Evolutionary conservation across 2,888 invertebrate species (phyloP).

Genomic region (Actias luna): DNA sequence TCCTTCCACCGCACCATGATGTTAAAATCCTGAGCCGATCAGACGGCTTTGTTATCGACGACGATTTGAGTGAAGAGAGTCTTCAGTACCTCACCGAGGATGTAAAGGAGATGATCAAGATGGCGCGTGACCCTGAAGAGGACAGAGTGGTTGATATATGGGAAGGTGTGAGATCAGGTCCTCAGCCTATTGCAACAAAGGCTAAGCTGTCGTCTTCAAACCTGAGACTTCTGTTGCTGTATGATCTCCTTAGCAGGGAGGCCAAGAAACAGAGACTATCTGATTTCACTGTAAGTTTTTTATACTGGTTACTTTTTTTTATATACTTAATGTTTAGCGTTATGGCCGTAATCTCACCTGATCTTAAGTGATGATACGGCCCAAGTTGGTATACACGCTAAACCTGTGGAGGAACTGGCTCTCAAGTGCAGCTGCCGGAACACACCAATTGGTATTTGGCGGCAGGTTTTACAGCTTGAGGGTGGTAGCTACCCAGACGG

Average conservation of each 20-base stretch:
- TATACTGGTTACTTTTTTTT: too few species aligned
- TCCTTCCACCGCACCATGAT: conserved; percentile 61
- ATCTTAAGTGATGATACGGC: too few species aligned
- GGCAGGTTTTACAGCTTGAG: too few species aligned
- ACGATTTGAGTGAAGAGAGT: conserved; percentile 60
- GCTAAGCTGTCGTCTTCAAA: conserved; percentile 82
- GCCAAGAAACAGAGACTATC: conserved; percentile 83
- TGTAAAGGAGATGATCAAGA: conserved; percentile 66
- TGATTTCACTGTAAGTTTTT: conserved; percentile 83
- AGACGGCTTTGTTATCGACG: conserved; percentile 53
- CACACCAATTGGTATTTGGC: too few species aligned
- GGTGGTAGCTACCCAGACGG: too few species aligned
- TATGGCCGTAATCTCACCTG: too few species aligned
- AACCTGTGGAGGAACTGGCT: too few species aligned
- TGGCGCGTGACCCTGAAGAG: conserved; percentile 63
- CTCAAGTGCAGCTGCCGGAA: too few species aligned
- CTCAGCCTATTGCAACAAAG: conserved; percentile 62
- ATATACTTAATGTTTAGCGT: too few species aligned
- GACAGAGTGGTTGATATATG: conserved; percentile 64
- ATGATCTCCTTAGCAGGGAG: conserved; percentile 85
- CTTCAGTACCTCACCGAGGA: conserved; percentile 69
- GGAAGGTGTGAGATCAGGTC: conserved; percentile 57
- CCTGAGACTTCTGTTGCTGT: conserved; percentile 81
- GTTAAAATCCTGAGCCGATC: conserved; percentile 56
- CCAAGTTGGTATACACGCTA: too few species aligned